Evolutionary conservation across 2,888 invertebrate species (phyloP).

Genomic region (Galeopsomyia nigrocyanea): DNA sequence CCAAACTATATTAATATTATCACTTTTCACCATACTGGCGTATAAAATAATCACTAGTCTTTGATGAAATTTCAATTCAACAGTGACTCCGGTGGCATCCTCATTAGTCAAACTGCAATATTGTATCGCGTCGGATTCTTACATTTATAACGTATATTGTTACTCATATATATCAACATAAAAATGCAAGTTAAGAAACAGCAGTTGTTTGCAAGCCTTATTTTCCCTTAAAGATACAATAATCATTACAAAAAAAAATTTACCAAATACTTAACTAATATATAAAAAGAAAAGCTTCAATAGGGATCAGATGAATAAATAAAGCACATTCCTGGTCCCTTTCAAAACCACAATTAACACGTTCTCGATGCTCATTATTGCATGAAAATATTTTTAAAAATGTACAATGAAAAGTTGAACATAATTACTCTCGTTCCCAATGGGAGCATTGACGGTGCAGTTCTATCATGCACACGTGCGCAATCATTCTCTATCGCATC

Average conservation of each 20-base stretch:
- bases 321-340: slow-evolving; percentile 47
- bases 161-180: slow-evolving; percentile 32
- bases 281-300: slow-evolving; percentile 29
- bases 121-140: slow-evolving; percentile 39
- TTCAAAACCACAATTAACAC: slow-evolving; percentile 42
- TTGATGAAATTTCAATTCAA: slow-evolving; percentile 48
- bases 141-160: slow-evolving; percentile 40
- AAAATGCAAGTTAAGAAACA: slow-evolving; percentile 38
- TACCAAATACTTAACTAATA: slow-evolving; percentile 12
- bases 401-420: slow-evolving; percentile 41
- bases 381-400: slow-evolving; percentile 45
- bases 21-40: slow-evolving; percentile 51
- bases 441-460: slow-evolving; percentile 37
- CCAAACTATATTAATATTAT: slow-evolving; percentile 49
- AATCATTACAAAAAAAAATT: slow-evolving; percentile 19
- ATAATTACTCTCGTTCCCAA: slow-evolving; percentile 31
- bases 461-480: slow-evolving; percentile 34
- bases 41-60: slow-evolving; percentile 50
- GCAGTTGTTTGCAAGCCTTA: not conserved
- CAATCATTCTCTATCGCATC: slow-evolving; percentile 35
- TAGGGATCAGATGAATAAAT: slow-evolving; percentile 44
- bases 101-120: slow-evolving; percentile 44
- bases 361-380: slow-evolving; percentile 39
- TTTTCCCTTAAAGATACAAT: too few relatives aligned
- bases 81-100: slow-evolving; percentile 48